Evolutionary conservation across 2,888 invertebrate genomes (phyloP).

Genomic region (Brachynemurus nebulosus): DNA sequence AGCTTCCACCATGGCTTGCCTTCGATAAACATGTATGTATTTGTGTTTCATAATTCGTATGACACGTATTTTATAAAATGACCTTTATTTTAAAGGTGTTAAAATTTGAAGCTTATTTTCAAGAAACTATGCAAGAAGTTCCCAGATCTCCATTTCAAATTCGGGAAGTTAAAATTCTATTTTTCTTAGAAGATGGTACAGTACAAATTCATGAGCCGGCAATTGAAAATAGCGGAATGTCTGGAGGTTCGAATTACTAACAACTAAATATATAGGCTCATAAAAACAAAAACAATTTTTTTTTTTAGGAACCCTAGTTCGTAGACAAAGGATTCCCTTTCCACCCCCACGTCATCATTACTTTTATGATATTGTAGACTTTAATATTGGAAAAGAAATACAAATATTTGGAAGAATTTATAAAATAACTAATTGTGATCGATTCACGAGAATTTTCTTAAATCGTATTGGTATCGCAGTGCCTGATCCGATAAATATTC

Average conservation of each 20-base stretch:
- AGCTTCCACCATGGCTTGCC: conserved; percentile 72
- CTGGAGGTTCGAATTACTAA: conserved; percentile 67
- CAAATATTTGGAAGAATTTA: conserved; percentile 68
- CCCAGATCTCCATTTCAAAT: conserved; percentile 50
- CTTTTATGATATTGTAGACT: conserved; percentile 71
- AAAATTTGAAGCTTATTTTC: conserved; percentile 63
- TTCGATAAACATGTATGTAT: conserved; percentile 69
- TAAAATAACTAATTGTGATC: conserved; percentile 73
- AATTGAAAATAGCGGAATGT: conserved; percentile 69
- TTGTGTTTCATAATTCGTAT: background rate
- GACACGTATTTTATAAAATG: background rate
- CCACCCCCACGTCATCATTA: conserved; percentile 57
- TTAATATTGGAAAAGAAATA: conserved; percentile 72
- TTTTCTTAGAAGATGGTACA: conserved; percentile 83
- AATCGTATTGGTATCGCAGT: conserved; percentile 75
- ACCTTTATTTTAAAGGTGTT: conserved; percentile 41
- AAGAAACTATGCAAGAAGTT: conserved; percentile 68
- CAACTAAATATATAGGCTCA: background rate
- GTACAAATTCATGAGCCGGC: conserved; percentile 75
- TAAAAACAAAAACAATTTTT: conserved; percentile 13
- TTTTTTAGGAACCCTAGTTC: conserved; percentile 63
- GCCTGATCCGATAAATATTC: conserved; percentile 48
- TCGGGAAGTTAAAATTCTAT: conserved; percentile 69
- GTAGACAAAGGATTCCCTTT: conserved; percentile 67
- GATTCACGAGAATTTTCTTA: conserved; percentile 72